Conservation (phyloP, 2,797 vertebrate genomes). For the Anguilla marmorata region DNA sequence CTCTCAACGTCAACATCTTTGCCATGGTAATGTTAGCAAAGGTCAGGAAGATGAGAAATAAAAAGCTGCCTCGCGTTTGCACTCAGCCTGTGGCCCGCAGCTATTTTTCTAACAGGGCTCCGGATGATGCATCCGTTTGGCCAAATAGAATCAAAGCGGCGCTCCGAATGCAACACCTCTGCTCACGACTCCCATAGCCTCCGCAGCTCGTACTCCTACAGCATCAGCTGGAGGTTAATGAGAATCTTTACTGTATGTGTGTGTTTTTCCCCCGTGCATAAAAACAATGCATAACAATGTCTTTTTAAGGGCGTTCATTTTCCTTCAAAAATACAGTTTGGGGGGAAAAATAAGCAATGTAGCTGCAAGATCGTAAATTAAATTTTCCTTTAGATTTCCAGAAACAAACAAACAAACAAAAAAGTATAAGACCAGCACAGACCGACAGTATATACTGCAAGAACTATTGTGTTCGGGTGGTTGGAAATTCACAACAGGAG, state of each 20-base stretch:
- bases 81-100: constrained; percentile 6
- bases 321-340: not conserved
- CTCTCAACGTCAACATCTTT: constrained; percentile 9
- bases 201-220: not conserved
- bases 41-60: constrained; percentile 3
- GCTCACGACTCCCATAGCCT: not conserved
- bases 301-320: not conserved
- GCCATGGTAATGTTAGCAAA: constrained; percentile 23
- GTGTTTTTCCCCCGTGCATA: not conserved
- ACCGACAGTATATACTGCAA: not conserved
- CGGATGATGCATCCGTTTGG: not conserved
- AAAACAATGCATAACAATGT: not conserved
- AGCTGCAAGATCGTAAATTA: not conserved
- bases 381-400: not conserved
- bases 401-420: not conserved
- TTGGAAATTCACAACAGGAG: not conserved
- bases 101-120: constrained; percentile 1
- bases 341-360: not conserved
- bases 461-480: not conserved
- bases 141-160: constrained; percentile 15
- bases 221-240: constrained; percentile 5
- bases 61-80: constrained; percentile 2
- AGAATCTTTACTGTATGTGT: not conserved
- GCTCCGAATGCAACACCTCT: not conserved
- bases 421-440: constrained; percentile 4